A percentile compares a stretch with the other conserved stretches of the same genome.
phyloP scores from a whole-genome alignment of 2,113 vertebrate species.

The Petroica traversi region DNA sequence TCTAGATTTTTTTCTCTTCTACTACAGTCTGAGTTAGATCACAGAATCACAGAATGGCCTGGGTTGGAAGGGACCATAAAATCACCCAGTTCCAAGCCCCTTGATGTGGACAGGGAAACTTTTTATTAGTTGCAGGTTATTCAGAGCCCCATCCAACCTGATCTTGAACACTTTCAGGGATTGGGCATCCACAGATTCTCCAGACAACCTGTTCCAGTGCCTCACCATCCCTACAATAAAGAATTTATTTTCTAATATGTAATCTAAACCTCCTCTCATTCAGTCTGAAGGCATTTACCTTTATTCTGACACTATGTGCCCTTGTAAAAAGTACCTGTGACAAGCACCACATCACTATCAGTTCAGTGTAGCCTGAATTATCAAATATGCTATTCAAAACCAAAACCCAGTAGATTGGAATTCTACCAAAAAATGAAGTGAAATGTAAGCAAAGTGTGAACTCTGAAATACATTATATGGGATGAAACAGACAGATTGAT shows the following conservation, averaged over 20 bases:
- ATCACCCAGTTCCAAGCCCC: background rate
- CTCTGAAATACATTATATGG: background rate
- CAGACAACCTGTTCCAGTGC: background rate
- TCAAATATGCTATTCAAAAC: background rate
- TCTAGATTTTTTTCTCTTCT: background rate
- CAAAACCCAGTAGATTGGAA: background rate
- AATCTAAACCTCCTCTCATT: background rate
- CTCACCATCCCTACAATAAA: background rate
- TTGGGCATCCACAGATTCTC: background rate
- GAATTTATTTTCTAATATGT: background rate
- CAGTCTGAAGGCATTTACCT: background rate
- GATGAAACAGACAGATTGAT: background rate
- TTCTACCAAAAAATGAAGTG: background rate
- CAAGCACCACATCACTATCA: background rate
- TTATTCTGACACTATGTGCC: rapidly evolving
- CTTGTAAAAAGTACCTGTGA: background rate
- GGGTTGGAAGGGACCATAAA: background rate
- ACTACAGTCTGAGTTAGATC: background rate
- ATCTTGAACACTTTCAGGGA: background rate
- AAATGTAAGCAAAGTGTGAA: background rate
- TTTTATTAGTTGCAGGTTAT: background rate
- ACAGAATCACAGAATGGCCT: background rate
- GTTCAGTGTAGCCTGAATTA: background rate
- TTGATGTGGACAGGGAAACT: rapidly evolving
- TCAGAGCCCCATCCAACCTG: background rate